Percentiles rank a stretch among this genome's conserved stretches.
Conservation (phyloP, 2,797 vertebrate genomes). For the Onychomys leucogaster region DNA sequence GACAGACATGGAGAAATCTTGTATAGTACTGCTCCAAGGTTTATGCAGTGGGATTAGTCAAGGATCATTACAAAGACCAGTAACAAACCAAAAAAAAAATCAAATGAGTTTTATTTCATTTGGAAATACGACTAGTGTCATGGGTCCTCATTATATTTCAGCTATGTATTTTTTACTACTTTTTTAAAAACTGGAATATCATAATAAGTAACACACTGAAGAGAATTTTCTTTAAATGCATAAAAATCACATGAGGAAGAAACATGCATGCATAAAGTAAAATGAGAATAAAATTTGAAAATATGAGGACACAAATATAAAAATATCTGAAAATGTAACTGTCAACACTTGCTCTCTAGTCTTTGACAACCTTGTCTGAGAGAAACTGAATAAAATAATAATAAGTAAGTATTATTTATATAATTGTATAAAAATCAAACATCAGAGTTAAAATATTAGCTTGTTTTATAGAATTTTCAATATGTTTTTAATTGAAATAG, state of each 20-base stretch:
- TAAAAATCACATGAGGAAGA: constrained; percentile 40
- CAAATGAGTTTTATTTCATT: constrained; percentile 50
- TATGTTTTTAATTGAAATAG: background rate
- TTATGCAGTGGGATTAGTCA: constrained; percentile 4
- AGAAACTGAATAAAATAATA: constrained; percentile 12
- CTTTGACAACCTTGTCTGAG: background rate
- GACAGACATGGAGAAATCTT: background rate
- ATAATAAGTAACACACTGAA: constrained; percentile 48
- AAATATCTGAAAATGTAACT: background rate
- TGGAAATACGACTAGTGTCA: constrained; percentile 53
- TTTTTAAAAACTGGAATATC: constrained; percentile 23
- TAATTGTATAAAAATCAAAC: background rate
- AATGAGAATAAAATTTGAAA: background rate
- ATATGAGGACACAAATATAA: background rate
- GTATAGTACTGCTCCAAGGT: background rate
- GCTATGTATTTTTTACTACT: constrained; percentile 35
- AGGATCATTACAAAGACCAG: constrained; percentile 36
- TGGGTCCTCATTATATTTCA: constrained; percentile 54
- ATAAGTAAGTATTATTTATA: constrained; percentile 5
- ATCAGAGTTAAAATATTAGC: background rate
- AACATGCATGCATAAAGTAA: constrained; percentile 48
- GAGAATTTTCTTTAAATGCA: constrained; percentile 42
- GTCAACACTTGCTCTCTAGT: constrained; percentile 7
- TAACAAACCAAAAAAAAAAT: constrained; percentile 24
- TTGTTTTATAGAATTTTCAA: background rate